These are phyloP conservation scores for Lasioglossum albipes DNA, from an alignment of 1,140 invertebrate genomes.

Conservation along the genomic window DNA sequence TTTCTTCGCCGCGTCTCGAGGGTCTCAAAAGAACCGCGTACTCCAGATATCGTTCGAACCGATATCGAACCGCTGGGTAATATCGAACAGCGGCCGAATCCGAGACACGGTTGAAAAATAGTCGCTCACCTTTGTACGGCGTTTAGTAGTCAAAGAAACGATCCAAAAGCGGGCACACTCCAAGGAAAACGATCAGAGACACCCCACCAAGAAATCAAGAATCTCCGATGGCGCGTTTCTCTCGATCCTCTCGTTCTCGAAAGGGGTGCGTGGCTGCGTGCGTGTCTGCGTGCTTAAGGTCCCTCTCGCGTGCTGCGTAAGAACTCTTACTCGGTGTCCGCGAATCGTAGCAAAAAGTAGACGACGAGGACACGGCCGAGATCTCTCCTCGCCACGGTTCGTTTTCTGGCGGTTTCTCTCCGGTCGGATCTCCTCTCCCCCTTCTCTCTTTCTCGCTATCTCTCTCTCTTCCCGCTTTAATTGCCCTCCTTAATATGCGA, in stretches of 20 bases:
- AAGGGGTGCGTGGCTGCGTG: conserved; percentile 45
- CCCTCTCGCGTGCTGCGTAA: conserved; percentile 62
- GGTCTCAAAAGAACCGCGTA: not conserved
- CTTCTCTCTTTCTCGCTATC: not conserved
- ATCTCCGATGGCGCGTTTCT: conserved; percentile 42
- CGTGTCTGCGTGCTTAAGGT: conserved; percentile 56
- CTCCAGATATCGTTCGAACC: not conserved
- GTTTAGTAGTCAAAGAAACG: conserved; percentile 26
- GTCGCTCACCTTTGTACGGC: conserved; percentile 42
- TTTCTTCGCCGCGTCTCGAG: not conserved
- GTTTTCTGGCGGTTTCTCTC: conserved; percentile 20
- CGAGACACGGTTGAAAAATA: not conserved
- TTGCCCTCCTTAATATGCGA: conserved; percentile 60
- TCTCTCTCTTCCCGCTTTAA: conserved; percentile 21
- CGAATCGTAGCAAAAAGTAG: conserved; percentile 62
- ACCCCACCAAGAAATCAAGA: conserved; percentile 49
- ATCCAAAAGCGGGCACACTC: conserved; percentile 18
- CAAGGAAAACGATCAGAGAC: conserved; percentile 32
- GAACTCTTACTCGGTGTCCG: conserved; percentile 62
- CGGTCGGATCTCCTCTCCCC: not conserved
- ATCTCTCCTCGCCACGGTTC: conserved; percentile 33
- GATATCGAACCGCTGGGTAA: not conserved
- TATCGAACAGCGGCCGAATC: not conserved
- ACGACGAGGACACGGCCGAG: conserved; percentile 47
- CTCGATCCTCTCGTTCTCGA: conserved; percentile 8